A percentile compares a stretch with the other conserved stretches of the same genome.
phyloP scores from a whole-genome alignment of 1,140 invertebrate species.

The Apis laboriosa region DNA sequence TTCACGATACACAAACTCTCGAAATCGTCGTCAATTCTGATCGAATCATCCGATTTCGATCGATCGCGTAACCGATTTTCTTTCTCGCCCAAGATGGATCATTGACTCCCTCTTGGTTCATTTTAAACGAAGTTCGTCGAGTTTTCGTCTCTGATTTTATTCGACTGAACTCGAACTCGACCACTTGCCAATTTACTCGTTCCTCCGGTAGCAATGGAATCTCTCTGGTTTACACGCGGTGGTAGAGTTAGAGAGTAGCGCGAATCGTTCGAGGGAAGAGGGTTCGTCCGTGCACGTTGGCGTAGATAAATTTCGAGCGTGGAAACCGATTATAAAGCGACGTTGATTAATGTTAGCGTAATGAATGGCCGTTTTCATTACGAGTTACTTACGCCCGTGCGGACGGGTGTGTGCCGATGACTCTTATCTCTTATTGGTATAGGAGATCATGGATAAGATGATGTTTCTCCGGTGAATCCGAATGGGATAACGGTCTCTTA shows the following conservation, averaged over 20 bases:
- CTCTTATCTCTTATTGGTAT: background rate
- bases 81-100: no score
- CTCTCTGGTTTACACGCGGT: background rate
- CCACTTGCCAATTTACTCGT: no score
- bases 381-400: background rate
- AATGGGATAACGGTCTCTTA: background rate
- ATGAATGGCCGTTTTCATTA: slow-evolving; percentile 4
- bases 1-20: no score
- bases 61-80: no score
- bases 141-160: no score
- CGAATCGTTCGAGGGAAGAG: background rate
- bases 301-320: background rate
- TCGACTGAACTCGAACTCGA: no score
- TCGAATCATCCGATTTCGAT: no score
- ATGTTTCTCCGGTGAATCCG: background rate
- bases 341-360: slow-evolving; percentile 28
- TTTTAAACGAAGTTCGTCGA: no score
- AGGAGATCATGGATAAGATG: background rate
- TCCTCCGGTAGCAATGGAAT: no score
- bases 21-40: no score
- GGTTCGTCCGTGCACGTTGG: background rate
- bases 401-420: no score
- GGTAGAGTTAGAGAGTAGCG: background rate
- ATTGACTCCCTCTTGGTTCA: no score
- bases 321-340: slow-evolving; percentile 18